Evolutionary conservation across 1,140 invertebrate species (phyloP), one percentile per base, ranked within the genome.

Genomic region (Diabrotica undecimpunctata): DNA sequence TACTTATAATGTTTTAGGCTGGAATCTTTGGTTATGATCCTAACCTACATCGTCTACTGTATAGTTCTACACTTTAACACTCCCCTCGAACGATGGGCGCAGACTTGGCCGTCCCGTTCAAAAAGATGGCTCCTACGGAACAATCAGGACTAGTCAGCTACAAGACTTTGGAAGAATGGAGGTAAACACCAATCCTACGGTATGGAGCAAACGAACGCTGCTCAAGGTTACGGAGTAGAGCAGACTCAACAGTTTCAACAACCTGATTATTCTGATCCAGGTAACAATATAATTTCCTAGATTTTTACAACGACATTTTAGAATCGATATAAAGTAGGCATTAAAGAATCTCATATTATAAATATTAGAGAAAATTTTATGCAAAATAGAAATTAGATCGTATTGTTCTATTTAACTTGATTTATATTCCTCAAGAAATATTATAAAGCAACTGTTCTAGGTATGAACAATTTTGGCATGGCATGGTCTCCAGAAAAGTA

Each of bases 31-130:
- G 86, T 94, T 64, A 92, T 96, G 88, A 78, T 96, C 65, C 76
- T 94, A 8, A 90, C 92, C 82, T 96, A 96, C 77, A 86, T 83
- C 0, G 83, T 91, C 5, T 96, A 96, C 80, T 95, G 93, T 77
- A 79, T 94, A 1, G 89, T 88, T 7, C 83, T 96, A 66, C 86
- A 88, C 36, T 93, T 89, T 78, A 96, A 96, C 77, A 79, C 84
- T 2, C 79, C 82, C 6, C 75, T 95, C 60, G 94, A 96, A 78
- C 84, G 84, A 3, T 94, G 91, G 92, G 91, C 91, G 0, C 83
- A 92, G 68, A 88, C 89, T 0, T 82, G 75, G 46, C 83, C 83
- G 73, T 94, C 69, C 91, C 92, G 2, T 93, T 91, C 77, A 88
- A 88, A 70, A 80, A 88, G 69, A 86, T 88, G 9, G 87, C 89